A percentile compares a stretch with the other conserved stretches of the same genome.
These are phyloP conservation scores for Portunus trituberculatus DNA, from an alignment of 1,140 invertebrate genomes.

Conservation along the genomic window DNA sequence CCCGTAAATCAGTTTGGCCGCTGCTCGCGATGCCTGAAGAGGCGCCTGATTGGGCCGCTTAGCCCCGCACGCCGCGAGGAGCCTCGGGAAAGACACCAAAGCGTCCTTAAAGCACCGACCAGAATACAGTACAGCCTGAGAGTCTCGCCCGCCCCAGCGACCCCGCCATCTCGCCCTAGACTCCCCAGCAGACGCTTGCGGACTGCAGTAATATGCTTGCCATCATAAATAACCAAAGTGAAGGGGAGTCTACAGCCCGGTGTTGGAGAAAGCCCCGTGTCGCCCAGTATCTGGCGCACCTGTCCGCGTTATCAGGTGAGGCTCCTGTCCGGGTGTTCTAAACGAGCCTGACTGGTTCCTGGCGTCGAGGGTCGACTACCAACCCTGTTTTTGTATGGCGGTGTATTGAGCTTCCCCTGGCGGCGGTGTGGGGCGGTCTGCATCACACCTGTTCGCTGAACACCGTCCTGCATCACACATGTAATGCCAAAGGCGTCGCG, in stretches of 20 bases:
- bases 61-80: too few relatives aligned
- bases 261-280: background rate
- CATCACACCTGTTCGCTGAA: background rate
- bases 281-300: background rate
- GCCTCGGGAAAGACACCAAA: too few relatives aligned
- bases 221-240: background rate
- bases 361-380: background rate
- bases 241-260: background rate
- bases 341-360: constrained; percentile 11
- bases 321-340: constrained; percentile 7
- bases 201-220: background rate
- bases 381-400: constrained; percentile 2
- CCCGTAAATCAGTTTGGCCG: background rate
- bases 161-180: background rate
- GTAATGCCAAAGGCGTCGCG: background rate
- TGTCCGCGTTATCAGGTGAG: constrained; percentile 9
- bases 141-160: background rate
- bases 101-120: background rate
- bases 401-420: background rate
- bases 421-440: background rate
- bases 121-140: background rate
- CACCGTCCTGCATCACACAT: background rate
- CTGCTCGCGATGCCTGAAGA: background rate
- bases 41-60: background rate
- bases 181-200: background rate